phyloP scores from a whole-genome alignment of 2,888 invertebrate genomes.

The Polydrusus pterygomalis region DNA sequence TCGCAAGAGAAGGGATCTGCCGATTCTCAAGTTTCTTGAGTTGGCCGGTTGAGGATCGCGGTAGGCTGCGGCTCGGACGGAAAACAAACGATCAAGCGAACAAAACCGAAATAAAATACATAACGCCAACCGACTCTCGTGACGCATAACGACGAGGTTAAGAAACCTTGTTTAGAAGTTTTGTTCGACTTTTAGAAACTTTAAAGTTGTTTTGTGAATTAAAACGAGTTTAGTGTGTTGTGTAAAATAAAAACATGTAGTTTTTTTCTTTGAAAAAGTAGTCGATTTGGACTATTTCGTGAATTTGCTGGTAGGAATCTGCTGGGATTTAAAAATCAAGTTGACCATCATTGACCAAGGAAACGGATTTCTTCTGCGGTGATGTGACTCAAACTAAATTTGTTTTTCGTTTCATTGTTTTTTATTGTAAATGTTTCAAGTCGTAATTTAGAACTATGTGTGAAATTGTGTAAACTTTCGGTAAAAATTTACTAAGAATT shows the following conservation, averaged over 20 bases:
- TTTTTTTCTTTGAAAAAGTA: slow-evolving; percentile 1
- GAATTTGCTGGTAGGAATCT: slow-evolving; percentile 33
- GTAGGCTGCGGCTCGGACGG: slow-evolving; percentile 26
- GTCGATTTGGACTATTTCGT: not conserved
- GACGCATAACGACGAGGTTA: slow-evolving; percentile 49
- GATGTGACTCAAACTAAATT: slow-evolving; percentile 46
- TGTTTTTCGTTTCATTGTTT: slow-evolving; percentile 21
- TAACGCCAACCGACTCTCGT: slow-evolving; percentile 44
- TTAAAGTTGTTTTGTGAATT: slow-evolving; percentile 30
- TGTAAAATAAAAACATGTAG: not conserved
- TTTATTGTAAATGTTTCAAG: slow-evolving; percentile 19
- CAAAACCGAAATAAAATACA: slow-evolving; percentile 39
- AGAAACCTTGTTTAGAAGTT: slow-evolving; percentile 26
- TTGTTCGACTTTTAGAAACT: slow-evolving; percentile 33
- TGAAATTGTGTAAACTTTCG: slow-evolving; percentile 5
- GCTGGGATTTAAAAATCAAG: slow-evolving; percentile 48
- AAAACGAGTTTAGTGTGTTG: slow-evolving; percentile 11
- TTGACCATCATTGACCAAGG: slow-evolving; percentile 55
- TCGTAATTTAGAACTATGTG: not conserved
- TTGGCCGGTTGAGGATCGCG: slow-evolving; percentile 35
- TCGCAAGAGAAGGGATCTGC: slow-evolving; percentile 42
- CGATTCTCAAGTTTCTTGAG: slow-evolving; percentile 44
- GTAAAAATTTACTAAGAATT: not conserved
- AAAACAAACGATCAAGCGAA: slow-evolving; percentile 36
- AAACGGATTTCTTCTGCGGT: slow-evolving; percentile 48